Conservation (phyloP, 2,113 vertebrate species). For the Camelus bactrianus region DNA sequence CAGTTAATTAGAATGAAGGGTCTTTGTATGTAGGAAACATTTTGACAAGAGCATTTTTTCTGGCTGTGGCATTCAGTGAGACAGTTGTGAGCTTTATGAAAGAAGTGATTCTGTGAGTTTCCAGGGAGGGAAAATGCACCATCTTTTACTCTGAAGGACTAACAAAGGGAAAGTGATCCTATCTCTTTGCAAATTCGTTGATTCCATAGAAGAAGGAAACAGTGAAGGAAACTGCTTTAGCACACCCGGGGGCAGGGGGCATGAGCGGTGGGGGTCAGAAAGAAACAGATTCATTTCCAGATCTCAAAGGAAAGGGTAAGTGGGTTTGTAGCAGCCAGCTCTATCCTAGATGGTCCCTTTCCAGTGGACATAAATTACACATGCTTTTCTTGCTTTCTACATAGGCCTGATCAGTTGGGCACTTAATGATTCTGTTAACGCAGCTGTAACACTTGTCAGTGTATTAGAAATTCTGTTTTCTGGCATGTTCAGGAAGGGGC, state of each 20-base stretch:
- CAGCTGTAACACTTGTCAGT: not conserved
- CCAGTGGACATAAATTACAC: not conserved
- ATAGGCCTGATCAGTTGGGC: not conserved
- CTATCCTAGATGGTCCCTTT: not conserved
- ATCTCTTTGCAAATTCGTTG: not conserved
- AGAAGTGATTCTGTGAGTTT: not conserved
- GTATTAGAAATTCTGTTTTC: not conserved
- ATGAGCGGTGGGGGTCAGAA: not conserved
- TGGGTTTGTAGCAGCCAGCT: not conserved
- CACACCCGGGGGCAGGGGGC: too few relatives aligned
- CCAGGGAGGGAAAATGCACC: not conserved
- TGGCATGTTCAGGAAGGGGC: not conserved
- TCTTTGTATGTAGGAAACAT: not conserved
- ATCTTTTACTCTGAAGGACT: not conserved
- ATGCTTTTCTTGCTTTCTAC: not conserved
- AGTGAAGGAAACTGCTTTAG: not conserved
- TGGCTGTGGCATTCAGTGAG: not conserved
- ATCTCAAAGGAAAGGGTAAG: not conserved
- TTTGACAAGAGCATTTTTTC: not conserved
- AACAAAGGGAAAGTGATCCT: not conserved
- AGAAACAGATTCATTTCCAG: not conserved
- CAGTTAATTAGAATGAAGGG: not conserved
- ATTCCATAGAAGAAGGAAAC: not conserved
- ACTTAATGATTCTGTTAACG: not conserved
- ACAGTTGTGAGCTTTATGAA: not conserved